These are phyloP conservation scores for Volucella inflata DNA, from an alignment of 2,888 invertebrate genomes.

Conservation along the genomic window DNA sequence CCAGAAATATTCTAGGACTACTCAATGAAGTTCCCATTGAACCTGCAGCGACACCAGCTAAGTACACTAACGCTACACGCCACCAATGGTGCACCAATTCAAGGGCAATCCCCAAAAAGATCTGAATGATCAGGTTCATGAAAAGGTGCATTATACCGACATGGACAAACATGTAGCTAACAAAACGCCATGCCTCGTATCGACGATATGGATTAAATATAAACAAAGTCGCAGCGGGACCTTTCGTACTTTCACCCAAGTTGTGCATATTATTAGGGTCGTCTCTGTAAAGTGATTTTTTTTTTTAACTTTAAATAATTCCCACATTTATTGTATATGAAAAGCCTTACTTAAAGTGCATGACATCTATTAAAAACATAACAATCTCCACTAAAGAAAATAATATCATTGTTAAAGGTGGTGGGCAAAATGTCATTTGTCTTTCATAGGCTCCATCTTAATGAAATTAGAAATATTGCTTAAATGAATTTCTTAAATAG, in stretches of 20 bases:
- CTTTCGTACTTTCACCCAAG: slow-evolving; percentile 85
- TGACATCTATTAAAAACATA: slow-evolving; percentile 85
- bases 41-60: slow-evolving; percentile 93
- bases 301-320: neutral
- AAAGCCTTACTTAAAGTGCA: slow-evolving; percentile 82
- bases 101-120: slow-evolving; percentile 95
- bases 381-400: slow-evolving; percentile 94
- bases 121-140: slow-evolving; percentile 95
- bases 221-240: slow-evolving; percentile 91
- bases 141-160: slow-evolving; percentile 94
- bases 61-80: slow-evolving; percentile 93
- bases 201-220: slow-evolving; percentile 95
- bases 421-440: slow-evolving; percentile 96
- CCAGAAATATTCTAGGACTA: slow-evolving; percentile 91
- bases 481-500: neutral
- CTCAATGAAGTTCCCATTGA: slow-evolving; percentile 92
- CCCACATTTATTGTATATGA: slow-evolving; percentile 31
- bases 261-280: slow-evolving; percentile 81
- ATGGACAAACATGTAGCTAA: slow-evolving; percentile 98
- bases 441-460: slow-evolving; percentile 93
- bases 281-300: slow-evolving; percentile 78
- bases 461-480: slow-evolving; percentile 85
- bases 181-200: slow-evolving; percentile 95
- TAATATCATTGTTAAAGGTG: slow-evolving; percentile 95
- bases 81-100: slow-evolving; percentile 99